These are phyloP conservation scores for Vulpes lagopus DNA, from an alignment of 2,113 vertebrate species.

Conservation along the genomic window DNA sequence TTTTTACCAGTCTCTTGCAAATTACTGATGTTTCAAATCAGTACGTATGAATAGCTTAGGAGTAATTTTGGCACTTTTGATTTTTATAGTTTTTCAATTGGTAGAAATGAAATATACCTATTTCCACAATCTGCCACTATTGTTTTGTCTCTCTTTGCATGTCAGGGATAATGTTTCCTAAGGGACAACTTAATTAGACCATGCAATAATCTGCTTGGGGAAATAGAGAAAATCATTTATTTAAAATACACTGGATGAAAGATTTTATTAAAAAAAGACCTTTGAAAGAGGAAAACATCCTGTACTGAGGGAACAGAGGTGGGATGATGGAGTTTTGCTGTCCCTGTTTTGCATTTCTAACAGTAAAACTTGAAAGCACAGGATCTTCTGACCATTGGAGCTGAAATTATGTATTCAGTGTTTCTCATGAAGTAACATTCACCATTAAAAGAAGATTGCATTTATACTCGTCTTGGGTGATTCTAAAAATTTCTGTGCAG, in stretches of 20 bases:
- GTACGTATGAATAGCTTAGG: conserved; percentile 39
- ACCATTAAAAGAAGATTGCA: conserved; percentile 59
- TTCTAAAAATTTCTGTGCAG: conserved; percentile 69
- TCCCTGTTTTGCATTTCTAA: conserved; percentile 76
- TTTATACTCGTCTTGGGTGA: conserved; percentile 62
- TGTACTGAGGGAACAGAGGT: conserved; percentile 66
- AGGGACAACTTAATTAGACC: conserved; percentile 73
- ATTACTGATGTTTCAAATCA: conserved; percentile 61
- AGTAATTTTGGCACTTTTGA: conserved; percentile 42
- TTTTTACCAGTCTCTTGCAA: conserved; percentile 44
- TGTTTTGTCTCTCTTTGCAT: conserved; percentile 64
- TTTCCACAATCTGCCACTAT: conserved; percentile 60
- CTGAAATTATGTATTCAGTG: conserved; percentile 72
- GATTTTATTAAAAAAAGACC: conserved; percentile 47
- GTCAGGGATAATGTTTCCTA: conserved; percentile 62
- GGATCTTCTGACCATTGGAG: conserved; percentile 77
- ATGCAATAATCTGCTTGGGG: conserved; percentile 53
- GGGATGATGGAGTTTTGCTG: conserved; percentile 70
- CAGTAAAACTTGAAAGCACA: conserved; percentile 75
- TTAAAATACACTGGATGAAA: conserved; percentile 65
- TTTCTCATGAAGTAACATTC: conserved; percentile 76
- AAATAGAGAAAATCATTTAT: conserved; percentile 58
- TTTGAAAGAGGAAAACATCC: conserved; percentile 65
- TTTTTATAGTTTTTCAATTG: conserved; percentile 48
- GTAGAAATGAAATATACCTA: conserved; percentile 61